Evolutionary conservation across 2,797 vertebrate genomes (phyloP), one percentile per base, ranked within the genome.

Genomic region (Coreius guichenoti): DNA sequence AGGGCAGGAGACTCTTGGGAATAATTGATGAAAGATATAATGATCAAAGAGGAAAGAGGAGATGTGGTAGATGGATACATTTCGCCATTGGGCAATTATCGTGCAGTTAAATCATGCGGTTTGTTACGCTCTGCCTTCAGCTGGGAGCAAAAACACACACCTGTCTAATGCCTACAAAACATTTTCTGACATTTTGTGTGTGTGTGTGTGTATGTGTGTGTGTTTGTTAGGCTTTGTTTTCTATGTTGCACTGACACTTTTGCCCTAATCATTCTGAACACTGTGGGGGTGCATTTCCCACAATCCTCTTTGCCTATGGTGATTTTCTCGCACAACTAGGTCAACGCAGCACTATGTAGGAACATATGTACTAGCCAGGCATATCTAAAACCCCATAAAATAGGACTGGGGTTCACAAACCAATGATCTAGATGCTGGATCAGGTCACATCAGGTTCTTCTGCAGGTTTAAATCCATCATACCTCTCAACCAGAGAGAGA

Each of bases 21-120:
- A 82, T 56, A 78, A 51, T 17, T 63, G 73, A 77, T 77, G 80
- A 69, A 72, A 82, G 86, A 80, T 58, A 67, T n/a, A 74, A 65
- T 63, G 69, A 68, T 84, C 43, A 78, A 82, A 78, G 70, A 47
- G 72, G 58, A 65, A 63, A 29, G 16, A 51, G 16, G 23, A 78
- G 80, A 82, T 82, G 19, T 70, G 31, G 65, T 54, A 61, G 85
- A 70, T 33, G 67, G 85, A 82, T 70, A 23, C 4, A 70, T 21
- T 70, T 70, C 8, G 80, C 85, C 85, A 33, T 8, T 5, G 74
- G 80, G 72, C 8, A 13, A 49, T 39, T 19, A 43, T 39, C 8
- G 0, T 58, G 36, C 9, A 7, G 45, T 75, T 81, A n/a, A 81
- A 81, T 81, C 19, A 67, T 9, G 51, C 14, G 12, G 19, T 33